phyloP scores from a whole-genome alignment of 2,888 invertebrate species.

The Drepanosiphum platanoidis region DNA sequence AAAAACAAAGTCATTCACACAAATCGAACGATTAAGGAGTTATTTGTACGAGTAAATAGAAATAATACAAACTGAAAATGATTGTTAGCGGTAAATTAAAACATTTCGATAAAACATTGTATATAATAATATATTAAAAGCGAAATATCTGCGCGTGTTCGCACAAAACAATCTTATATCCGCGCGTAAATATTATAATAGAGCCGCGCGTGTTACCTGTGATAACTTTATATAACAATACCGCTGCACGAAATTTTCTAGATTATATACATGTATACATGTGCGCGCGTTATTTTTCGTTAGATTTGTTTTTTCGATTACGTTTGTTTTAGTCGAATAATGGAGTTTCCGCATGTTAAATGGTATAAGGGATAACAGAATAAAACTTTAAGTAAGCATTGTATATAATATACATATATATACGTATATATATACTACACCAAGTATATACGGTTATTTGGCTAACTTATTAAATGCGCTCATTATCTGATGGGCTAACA shows the following conservation, averaged over 20 bases:
- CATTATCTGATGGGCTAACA: constrained; percentile 52
- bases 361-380: neutral
- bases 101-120: neutral
- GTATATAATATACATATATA: too few species aligned
- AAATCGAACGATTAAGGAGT: too few species aligned
- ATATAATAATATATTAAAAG: neutral
- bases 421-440: neutral
- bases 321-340: neutral
- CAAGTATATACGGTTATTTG: constrained; percentile 16
- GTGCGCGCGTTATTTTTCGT: neutral
- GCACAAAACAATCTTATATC: neutral
- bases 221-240: neutral
- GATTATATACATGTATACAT: too few species aligned
- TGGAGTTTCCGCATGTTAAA: neutral
- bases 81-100: too few species aligned
- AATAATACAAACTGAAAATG: too few species aligned
- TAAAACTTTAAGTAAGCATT: constrained; percentile 3
- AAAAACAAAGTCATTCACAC: too few species aligned
- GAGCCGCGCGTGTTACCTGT: neutral
- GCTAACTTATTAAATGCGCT: constrained; percentile 14
- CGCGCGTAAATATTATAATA: too few species aligned
- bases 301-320: neutral
- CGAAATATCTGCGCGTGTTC: neutral
- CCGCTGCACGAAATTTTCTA: neutral
- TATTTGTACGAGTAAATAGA: too few species aligned